Base-by-base conservation (phyloP, 2,888 invertebrate species). In the Xestia sexstrigata region DNA sequence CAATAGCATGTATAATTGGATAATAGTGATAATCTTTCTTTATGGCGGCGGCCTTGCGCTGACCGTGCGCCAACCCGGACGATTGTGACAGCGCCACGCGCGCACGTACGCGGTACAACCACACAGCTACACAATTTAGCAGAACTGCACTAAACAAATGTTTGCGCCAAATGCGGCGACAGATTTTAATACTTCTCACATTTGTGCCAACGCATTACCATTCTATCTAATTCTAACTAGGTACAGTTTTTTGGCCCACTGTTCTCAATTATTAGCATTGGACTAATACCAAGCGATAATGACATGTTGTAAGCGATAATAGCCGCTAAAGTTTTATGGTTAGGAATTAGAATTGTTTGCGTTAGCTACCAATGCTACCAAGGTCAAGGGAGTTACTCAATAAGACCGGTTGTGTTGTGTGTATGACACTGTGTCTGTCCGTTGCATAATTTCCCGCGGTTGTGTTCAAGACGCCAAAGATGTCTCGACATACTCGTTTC, bases 281-380 rank as follows among this genome's bases (percentile, higher is more conserved):
- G 96, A 95, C 95, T 92, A 89, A 92, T 92, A 96, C 94, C 96
- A 96, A 96, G 90, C 92, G 94, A 91, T 94, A 94, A 94, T 94
- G 94, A 93, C 92, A 88, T 87, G 87, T 90, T 84, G 89, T 84
- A 90, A 81, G 89, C 93, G 89, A 95, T 92, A 92, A 90, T 93
- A 88, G 85, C 79, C 93, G 87, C 90, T 95, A 94, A 89, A 88
- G 81, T 88, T 87, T 88, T 78, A 58, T 71, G 30, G 82, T 78
- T 92, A 94, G 87, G 91, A 90, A 89, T 91, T 91, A 91, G 86
- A 93, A 89, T 94, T 82, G 86, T 80, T 75, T 88, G 90, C 78
- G 74, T 72, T 78, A 73, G 83, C 70, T 76, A 72, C 73, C 82
- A 78, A 80, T 72, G 82, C 45, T 72, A 70, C 69, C 93, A 95